Evolutionary conservation across 2,113 vertebrate species (phyloP), one percentile per base, ranked within the genome.

Genomic region (Ardeotis arabs): DNA sequence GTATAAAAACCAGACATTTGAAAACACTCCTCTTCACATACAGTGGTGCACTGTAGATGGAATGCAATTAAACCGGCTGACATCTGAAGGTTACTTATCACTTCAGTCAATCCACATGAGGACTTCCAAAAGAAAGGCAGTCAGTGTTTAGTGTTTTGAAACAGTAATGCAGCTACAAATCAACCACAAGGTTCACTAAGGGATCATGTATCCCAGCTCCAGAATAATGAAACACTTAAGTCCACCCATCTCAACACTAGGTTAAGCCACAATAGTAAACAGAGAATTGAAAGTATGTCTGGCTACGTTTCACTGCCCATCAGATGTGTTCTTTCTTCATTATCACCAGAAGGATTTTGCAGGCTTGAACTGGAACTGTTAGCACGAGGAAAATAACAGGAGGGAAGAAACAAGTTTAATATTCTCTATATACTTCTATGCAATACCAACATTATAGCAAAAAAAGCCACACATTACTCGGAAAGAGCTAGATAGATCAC

Each of bases 321-420:
- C 41, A 98, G 97, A 59, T 4, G 72, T 92, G 96, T 70, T 91
- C 29, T 95, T 84, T 98, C 98, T 94, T 98, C 96, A 7, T 95
- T 90, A 81, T 87, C 96, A 62, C 33, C 50, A n/a, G 68, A 27
- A 76, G 31, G 39, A 55, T 77, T 93, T 73, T 94, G 96, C 66
- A 92, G 68, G 60, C 45, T 84, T 80, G 97, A 95, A 91, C 96
- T 98, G 69, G 96, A 95, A 87, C 98, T 98, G 89, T 66, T 69
- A 37, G 52, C 78, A 86, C 31, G 84, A 41, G 35, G 58, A 50
- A 78, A 72, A 76, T 24, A 84, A 73, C 9, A 79, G 33, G 14
- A 91, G n/a, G 41, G 53, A 68, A 59, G 63, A 85, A 76, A 87
- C 3, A 63, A 8, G 14, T 74, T 87, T 84, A 81, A 59, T 56